Evolutionary conservation across 2,797 vertebrate genomes (phyloP).

Genomic region (Salmo trutta): DNA sequence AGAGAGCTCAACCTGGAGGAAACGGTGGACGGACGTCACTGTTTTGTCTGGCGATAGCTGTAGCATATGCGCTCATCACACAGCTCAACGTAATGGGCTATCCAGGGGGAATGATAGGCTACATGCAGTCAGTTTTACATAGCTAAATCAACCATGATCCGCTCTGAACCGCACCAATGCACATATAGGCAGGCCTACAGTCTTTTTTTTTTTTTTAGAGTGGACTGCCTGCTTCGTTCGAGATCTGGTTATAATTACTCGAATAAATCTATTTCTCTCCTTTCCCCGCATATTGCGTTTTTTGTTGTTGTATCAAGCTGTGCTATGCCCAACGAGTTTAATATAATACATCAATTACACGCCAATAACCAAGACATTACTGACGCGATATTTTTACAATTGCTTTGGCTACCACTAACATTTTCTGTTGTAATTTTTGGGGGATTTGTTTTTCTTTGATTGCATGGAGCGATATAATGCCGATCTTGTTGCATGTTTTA

Average conservation of each 20-base stretch:
- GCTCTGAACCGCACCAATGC: background rate
- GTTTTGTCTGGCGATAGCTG: slow-evolving; percentile 12
- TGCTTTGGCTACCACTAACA: background rate
- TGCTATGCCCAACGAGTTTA: background rate
- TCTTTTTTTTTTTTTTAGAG: background rate
- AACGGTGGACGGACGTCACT: slow-evolving; percentile 10
- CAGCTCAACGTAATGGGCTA: background rate
- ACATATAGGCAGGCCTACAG: no score
- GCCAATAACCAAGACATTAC: background rate
- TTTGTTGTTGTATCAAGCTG: background rate
- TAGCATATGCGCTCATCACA: background rate
- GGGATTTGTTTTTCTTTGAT: background rate
- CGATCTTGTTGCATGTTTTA: background rate
- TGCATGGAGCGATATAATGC: background rate
- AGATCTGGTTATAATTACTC: background rate
- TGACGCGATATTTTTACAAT: background rate
- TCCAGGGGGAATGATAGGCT: background rate
- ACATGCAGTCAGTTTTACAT: background rate
- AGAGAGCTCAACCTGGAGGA: slow-evolving; percentile 1
- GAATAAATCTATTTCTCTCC: background rate
- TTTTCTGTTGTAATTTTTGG: background rate
- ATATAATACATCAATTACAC: background rate
- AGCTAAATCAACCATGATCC: background rate
- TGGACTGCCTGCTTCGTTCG: background rate
- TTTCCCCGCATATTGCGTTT: background rate